Evolutionary conservation across 2,113 vertebrate species (phyloP).

Genomic region (Salminus brasiliensis): DNA sequence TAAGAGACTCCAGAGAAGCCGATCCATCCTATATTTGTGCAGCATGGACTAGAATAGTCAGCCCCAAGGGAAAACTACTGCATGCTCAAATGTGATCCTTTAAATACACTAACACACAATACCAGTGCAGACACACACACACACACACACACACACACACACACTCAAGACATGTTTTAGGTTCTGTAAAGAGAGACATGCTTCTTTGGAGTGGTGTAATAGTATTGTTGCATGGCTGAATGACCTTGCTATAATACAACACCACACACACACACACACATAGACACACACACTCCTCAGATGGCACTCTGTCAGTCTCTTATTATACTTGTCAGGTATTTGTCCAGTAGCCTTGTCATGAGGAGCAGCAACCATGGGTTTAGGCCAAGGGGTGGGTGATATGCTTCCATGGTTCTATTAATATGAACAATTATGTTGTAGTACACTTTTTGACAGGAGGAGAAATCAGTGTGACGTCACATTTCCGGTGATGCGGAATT

Average conservation of each 20-base stretch:
- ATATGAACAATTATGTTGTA: too few species aligned
- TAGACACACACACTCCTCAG: background rate
- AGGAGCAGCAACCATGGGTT: too few species aligned
- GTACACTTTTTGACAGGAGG: too few species aligned
- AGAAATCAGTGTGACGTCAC: too few species aligned
- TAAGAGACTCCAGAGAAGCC: conserved; percentile 4
- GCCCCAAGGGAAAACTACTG: background rate
- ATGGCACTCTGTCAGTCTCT: background rate
- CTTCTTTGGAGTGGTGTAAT: background rate
- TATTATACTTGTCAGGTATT: background rate
- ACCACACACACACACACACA: too few species aligned
- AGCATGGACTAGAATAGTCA: conserved; percentile 8
- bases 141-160: background rate
- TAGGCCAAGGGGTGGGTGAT: too few species aligned
- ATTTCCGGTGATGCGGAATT: too few species aligned
- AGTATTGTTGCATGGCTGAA: background rate
- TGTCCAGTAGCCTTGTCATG: too few species aligned
- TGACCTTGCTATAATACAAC: background rate
- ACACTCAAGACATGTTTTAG: background rate
- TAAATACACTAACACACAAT: conserved; percentile 6
- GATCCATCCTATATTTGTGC: background rate
- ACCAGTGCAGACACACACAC: background rate
- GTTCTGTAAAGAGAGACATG: background rate
- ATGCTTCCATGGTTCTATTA: too few species aligned
- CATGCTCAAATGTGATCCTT: background rate